Evolutionary conservation across 1,140 invertebrate genomes (phyloP), one percentile per base, ranked within the genome.

Genomic region (Aphaenogaster rudis): DNA sequence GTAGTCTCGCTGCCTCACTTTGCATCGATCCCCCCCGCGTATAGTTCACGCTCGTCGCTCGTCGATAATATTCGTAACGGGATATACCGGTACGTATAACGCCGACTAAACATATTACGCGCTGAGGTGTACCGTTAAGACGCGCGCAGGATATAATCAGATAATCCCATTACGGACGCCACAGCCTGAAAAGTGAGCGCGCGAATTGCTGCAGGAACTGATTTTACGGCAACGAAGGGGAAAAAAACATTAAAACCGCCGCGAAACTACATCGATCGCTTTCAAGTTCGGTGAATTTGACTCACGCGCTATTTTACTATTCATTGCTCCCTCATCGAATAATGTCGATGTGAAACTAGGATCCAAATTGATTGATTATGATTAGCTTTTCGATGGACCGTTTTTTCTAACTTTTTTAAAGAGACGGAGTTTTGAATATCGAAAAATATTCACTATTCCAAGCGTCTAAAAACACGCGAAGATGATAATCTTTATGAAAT

Each of bases 101-200:
- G 33, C 54, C 76, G 78, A 52, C 64, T 79, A 79, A 91, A 86
- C 78, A 74, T 74, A 82, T 90, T 86, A 79, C 57, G n/a, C 79
- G 76, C 64, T 64, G 67, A 50, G 77, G 64, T 81, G 79, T 87
- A 74, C 79, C 88, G 88, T 89, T 90, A 90, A 90, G 89, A 90
- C 89, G 88, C 72, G 86, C 89, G 36, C 86, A 54, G 39, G 52
- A 42, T 77, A 85, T 85, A 90, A 90, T 90, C 88, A 79, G 74
- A 88, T 90, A 90, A 90, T 90, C 88, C n/a, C 80, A 88, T 90
- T 90, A 90, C 61, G 63, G 76, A 78, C 57, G 28, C 80, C 54
- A 57, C 33, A 66, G 61, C 36, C 48, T 52, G 84, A 86, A 86
- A 86, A 80, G 48, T 48, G 84, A 86, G 59, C 48, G 82, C 57